A percentile compares a stretch with the other conserved stretches of the same genome.
Evolutionary conservation across 37 sponge, comb jelly and placozoan genomes (phyloP).

Genomic region (Theonella swinhoei): DNA sequence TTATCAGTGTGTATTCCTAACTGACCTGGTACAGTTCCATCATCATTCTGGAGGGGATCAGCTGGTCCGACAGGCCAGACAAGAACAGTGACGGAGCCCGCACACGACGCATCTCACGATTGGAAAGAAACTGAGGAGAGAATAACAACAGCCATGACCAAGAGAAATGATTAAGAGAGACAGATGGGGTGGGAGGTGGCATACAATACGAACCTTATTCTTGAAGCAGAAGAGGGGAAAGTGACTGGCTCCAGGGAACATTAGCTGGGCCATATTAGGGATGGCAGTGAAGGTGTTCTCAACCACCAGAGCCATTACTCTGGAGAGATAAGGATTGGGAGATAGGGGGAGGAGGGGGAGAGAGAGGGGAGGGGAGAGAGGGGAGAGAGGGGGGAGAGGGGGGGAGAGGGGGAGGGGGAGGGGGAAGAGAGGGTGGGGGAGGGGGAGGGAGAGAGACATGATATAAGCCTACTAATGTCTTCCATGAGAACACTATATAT

Average conservation of each 20-base stretch:
- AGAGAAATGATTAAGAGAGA: too few species aligned
- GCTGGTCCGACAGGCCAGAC: slow-evolving; percentile 90
- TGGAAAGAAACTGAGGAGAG: slow-evolving; percentile 70
- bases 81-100: slow-evolving; percentile 85
- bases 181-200: neutral
- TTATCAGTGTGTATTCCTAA: too few species aligned
- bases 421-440: slow-evolving; percentile 14
- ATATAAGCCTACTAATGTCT: neutral
- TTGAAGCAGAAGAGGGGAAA: slow-evolving; percentile 90
- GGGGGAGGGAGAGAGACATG: slow-evolving; percentile 1
- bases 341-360: neutral
- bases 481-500: neutral
- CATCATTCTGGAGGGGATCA: slow-evolving; percentile 96
- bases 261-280: slow-evolving; percentile 85
- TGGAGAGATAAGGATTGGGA: neutral
- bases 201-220: slow-evolving; percentile 75
- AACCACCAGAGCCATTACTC: slow-evolving; percentile 84
- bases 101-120: slow-evolving; percentile 72
- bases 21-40: slow-evolving; percentile 91
- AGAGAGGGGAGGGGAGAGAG: neutral
- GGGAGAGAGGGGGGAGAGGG: neutral
- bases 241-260: slow-evolving; percentile 80
- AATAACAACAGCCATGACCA: too few species aligned
- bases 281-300: slow-evolving; percentile 99
- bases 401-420: slow-evolving; percentile 2